A percentile compares a stretch with the other conserved stretches of the same genome.
These are phyloP conservation scores for Ursus arctos DNA, from an alignment of 2,113 vertebrate species.

Conservation along the genomic window DNA sequence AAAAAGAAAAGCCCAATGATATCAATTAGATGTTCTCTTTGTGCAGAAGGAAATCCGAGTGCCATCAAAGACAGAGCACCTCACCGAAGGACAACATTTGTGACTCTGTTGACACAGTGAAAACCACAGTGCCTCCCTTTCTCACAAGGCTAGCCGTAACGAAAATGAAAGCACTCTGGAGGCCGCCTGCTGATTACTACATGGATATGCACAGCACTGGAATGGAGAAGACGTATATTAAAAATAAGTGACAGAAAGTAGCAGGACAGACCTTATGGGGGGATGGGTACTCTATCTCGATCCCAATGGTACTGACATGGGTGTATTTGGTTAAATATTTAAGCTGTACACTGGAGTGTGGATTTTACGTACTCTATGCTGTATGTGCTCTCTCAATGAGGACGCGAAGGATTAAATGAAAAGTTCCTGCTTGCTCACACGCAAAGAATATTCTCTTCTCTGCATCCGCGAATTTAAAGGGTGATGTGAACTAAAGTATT, in stretches of 20 bases:
- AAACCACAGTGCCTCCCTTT: constrained; percentile 70
- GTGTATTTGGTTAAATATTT: neutral
- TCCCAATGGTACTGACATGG: neutral
- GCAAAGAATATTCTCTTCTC: neutral
- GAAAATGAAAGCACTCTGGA: constrained; percentile 81
- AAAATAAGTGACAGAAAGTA: constrained; percentile 1
- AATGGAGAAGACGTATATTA: constrained; percentile 9
- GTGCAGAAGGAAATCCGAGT: constrained; percentile 80
- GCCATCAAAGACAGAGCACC: constrained; percentile 69
- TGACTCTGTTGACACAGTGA: constrained; percentile 80
- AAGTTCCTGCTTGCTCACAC: neutral
- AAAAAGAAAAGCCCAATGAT: constrained; percentile 65
- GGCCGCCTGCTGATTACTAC: constrained; percentile 75
- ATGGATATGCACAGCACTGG: constrained; percentile 53
- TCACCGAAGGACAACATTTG: constrained; percentile 74
- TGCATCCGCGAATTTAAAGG: neutral
- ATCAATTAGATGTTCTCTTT: constrained; percentile 86
- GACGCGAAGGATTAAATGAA: neutral
- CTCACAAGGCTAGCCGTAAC: constrained; percentile 75
- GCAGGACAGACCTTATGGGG: neutral
- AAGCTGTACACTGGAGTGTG: neutral
- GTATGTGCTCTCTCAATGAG: neutral
- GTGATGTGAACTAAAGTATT: constrained; percentile 34
- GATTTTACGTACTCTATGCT: neutral
- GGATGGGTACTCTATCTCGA: neutral